phyloP scores from a whole-genome alignment of 2,888 invertebrate species.

The Labia minor region DNA sequence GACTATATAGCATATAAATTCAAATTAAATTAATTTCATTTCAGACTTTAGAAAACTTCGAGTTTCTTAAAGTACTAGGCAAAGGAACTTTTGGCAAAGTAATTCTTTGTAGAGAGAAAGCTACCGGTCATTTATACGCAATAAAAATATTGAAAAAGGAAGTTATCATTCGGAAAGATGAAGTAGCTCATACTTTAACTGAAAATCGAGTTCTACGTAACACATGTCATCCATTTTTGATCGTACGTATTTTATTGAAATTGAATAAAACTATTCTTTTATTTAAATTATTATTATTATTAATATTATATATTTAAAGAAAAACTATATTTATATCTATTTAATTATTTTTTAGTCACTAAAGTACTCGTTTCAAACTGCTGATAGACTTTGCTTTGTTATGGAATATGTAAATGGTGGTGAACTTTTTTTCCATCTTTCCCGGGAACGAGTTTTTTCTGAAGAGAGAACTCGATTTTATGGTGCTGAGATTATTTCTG shows the following conservation, averaged over 20 bases:
- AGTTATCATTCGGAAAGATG: constrained; percentile 96
- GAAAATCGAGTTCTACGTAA: constrained; percentile 95
- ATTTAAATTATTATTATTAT: no score
- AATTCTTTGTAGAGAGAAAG: constrained; percentile 90
- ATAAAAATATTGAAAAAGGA: constrained; percentile 98
- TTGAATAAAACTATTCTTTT: no score
- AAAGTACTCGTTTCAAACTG: constrained; percentile 98
- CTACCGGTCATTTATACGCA: constrained; percentile 84
- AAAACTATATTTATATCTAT: no score
- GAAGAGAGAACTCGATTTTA: constrained; percentile 97
- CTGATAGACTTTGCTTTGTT: constrained; percentile 95
- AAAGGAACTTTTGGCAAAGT: constrained; percentile 99
- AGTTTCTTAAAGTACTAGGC: constrained; percentile 94
- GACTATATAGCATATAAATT: no score
- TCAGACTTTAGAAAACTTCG: constrained; percentile 94
- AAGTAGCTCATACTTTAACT: constrained; percentile 96
- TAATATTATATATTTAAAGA: no score
- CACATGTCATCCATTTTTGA: constrained; percentile 96
- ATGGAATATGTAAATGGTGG: constrained; percentile 99
- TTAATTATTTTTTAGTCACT: constrained; percentile 70
- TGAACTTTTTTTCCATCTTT: constrained; percentile 96
- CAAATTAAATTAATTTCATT: constrained; percentile 20
- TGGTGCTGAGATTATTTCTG: constrained; percentile 96
- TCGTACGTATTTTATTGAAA: constrained; percentile 55
- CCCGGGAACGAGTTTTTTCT: constrained; percentile 77